A percentile compares a stretch with the other conserved stretches of the same genome.
phyloP scores from a whole-genome alignment of 2,888 invertebrate genomes.

The Zygaena filipendulae region DNA sequence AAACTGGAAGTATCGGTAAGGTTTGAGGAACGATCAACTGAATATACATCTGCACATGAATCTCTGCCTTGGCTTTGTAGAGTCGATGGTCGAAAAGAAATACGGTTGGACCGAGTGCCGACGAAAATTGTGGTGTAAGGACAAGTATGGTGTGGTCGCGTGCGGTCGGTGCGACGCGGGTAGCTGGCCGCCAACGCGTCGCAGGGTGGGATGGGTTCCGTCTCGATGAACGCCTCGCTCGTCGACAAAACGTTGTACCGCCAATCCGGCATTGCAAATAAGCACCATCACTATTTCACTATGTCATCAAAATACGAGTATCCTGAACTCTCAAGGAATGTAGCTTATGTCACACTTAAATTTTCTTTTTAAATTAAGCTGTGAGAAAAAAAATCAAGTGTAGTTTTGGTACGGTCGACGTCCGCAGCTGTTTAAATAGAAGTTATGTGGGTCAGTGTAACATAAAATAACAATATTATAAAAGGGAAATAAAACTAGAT shows the following conservation, averaged over 20 bases:
- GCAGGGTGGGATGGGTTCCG: conserved; percentile 32
- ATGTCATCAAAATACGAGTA: conserved; percentile 12
- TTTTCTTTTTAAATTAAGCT: conserved; percentile 23
- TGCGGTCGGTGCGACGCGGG: conserved; percentile 63
- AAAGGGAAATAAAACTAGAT: too few relatives aligned
- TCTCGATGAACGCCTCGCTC: conserved; percentile 58
- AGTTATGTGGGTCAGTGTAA: neutral
- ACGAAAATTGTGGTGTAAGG: conserved; percentile 60
- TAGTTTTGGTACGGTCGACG: conserved; percentile 36
- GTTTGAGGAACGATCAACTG: conserved; percentile 57
- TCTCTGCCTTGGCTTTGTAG: conserved; percentile 51
- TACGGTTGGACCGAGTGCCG: conserved; percentile 38
- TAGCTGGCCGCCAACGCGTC: conserved; percentile 59
- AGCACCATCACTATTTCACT: conserved; percentile 45
- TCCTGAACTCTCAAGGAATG: conserved; percentile 7
- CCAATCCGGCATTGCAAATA: conserved; percentile 62
- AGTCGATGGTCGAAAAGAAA: conserved; percentile 36
- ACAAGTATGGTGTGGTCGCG: conserved; percentile 54
- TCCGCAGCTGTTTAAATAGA: conserved; percentile 38
- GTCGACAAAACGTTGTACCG: conserved; percentile 66
- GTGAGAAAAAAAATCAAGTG: conserved; percentile 22
- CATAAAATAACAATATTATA: too few relatives aligned
- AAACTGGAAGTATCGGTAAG: conserved; percentile 62
- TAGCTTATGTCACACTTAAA: conserved; percentile 34
- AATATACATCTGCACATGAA: conserved; percentile 50